Conservation (phyloP, 1,140 invertebrate genomes). For the Brachystomella parvula region DNA sequence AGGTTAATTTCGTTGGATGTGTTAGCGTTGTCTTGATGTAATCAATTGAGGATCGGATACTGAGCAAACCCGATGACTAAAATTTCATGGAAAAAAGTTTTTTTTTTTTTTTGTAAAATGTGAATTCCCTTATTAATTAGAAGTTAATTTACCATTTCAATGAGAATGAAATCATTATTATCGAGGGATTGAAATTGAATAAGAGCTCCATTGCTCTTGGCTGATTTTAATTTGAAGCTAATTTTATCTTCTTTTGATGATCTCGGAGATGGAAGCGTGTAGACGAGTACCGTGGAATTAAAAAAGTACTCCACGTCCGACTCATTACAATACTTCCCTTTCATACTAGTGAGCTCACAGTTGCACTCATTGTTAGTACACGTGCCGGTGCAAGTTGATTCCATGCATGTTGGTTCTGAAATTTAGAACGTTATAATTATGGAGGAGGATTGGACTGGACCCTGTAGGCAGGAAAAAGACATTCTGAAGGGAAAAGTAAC, state of each 20-base stretch:
- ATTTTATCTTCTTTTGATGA: slow-evolving; percentile 5
- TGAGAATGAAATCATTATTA: background rate
- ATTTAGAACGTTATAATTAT: background rate
- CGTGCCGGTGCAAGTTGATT: slow-evolving; percentile 5
- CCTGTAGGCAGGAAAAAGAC: too few relatives aligned
- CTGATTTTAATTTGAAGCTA: slow-evolving; percentile 5
- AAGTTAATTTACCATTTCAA: slow-evolving; percentile 4
- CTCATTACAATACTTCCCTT: slow-evolving; percentile 5
- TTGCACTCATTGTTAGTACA: slow-evolving; percentile 7
- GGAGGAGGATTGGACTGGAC: too few relatives aligned
- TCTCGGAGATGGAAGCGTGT: background rate
- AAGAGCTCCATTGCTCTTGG: slow-evolving; percentile 2
- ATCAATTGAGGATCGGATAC: slow-evolving; percentile 1
- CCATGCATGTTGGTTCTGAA: slow-evolving; percentile 8
- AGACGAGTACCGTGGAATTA: slow-evolving; percentile 17
- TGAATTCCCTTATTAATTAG: too few relatives aligned
- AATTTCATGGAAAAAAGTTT: background rate
- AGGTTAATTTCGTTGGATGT: slow-evolving; percentile 4
- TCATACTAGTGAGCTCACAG: slow-evolving; percentile 7
- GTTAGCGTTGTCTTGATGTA: background rate
- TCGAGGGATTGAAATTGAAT: background rate
- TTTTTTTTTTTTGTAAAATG: background rate
- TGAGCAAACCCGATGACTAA: slow-evolving; percentile 6
- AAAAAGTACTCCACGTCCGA: background rate
- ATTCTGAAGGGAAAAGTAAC: too few relatives aligned